Percentiles rank a stretch among this genome's conserved stretches.
These are phyloP conservation scores for Camelus bactrianus DNA, from an alignment of 2,113 vertebrate species.

Conservation along the genomic window DNA sequence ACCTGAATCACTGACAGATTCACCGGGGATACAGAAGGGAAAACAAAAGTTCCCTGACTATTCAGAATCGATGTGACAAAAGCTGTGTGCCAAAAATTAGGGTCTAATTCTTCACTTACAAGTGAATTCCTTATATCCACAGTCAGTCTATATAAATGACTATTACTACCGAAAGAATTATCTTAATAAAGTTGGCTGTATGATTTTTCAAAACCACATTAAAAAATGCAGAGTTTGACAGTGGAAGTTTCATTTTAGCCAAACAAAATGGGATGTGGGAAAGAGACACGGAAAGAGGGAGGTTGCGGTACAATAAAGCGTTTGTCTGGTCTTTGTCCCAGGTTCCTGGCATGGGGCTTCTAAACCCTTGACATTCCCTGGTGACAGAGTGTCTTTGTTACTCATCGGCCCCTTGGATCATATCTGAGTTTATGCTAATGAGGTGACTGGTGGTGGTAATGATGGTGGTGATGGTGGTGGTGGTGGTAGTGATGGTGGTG, in stretches of 20 bases:
- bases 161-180: neutral
- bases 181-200: neutral
- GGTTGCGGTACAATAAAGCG: neutral
- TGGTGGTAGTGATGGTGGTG: too few species aligned
- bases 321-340: neutral
- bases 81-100: neutral
- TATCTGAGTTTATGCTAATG: neutral
- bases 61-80: neutral
- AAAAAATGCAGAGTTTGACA: constrained; percentile 24
- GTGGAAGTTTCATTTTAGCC: constrained; percentile 23
- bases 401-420: neutral
- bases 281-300: neutral
- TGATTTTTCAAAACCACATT: constrained; percentile 50
- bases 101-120: constrained; percentile 33
- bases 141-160: neutral
- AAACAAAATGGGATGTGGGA: neutral
- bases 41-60: neutral
- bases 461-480: too few species aligned
- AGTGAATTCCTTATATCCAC: neutral
- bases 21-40: neutral
- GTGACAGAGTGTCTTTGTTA: neutral
- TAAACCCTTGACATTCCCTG: neutral
- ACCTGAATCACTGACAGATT: neutral
- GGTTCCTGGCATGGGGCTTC: neutral
- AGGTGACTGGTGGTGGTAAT: neutral